A percentile compares a stretch with the other conserved stretches of the same genome.
Conservation (phyloP, 1,140 invertebrate genomes). For the Bursaphelenchus mucronatus region DNA sequence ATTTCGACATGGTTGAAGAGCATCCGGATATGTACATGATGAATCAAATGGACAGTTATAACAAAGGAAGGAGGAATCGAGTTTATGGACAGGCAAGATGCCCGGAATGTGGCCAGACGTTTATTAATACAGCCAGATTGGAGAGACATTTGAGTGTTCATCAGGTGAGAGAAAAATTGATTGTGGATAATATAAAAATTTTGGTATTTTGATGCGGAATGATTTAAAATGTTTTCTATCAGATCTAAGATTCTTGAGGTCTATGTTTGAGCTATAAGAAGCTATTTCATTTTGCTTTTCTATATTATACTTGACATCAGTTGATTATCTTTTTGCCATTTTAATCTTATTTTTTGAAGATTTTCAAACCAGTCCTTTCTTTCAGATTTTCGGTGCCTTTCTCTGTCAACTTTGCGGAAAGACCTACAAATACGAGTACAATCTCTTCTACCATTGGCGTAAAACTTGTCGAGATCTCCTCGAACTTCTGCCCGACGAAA, state of each 20-base stretch:
- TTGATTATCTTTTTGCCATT: background rate
- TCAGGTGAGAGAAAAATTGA: constrained; percentile 35
- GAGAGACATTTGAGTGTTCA: constrained; percentile 57
- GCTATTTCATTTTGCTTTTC: too few species aligned
- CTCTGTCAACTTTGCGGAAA: constrained; percentile 55
- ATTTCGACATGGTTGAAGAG: constrained; percentile 12
- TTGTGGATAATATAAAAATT: too few species aligned
- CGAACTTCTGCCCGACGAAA: constrained; percentile 20
- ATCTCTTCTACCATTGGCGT: constrained; percentile 58
- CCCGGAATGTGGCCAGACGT: constrained; percentile 51
- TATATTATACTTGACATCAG: background rate
- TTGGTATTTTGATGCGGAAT: too few species aligned
- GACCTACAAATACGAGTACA: constrained; percentile 58
- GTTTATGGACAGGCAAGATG: constrained; percentile 50
- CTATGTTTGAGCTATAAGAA: too few species aligned
- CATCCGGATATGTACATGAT: constrained; percentile 18
- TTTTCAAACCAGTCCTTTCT: constrained; percentile 9
- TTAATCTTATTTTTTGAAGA: background rate
- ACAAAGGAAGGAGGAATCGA: constrained; percentile 42
- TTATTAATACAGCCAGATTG: constrained; percentile 53
- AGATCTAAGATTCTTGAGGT: too few species aligned
- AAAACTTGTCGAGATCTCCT: constrained; percentile 55
- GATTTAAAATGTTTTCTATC: too few species aligned
- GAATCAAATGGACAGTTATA: constrained; percentile 3
- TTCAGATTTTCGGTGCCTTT: constrained; percentile 50